Evolutionary conservation across 2,888 invertebrate genomes (phyloP), one percentile per base, ranked within the genome.

Genomic region (Diabrotica balteata): DNA sequence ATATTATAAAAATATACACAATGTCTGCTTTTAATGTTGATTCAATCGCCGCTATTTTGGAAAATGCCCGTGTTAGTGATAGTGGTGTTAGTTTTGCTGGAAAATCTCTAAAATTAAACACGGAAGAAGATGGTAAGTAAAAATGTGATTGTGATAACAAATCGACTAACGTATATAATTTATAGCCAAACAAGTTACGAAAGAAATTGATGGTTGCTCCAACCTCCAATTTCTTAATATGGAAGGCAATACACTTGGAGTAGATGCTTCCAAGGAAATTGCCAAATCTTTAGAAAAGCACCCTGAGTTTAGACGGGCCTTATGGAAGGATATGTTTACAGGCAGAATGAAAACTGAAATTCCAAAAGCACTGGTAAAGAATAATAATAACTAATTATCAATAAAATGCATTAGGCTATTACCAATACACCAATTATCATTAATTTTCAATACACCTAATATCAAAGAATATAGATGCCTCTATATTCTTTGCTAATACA

Each of bases 301-400:
- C 76, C 91, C 93, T 0, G 92, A 94, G 80, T 88, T 95, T 71
- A 87, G 91, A 72, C 89, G 91, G 79, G 97, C 97, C 0, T 84
- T 94, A 63, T 98, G 97, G 94, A 96, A 96, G 69, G 98, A 99
- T 80, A 91, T 99, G 89, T 99, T 99, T 82, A 98, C 98, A 0
- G 95, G 98, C 0, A 87, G 99, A 59, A 89, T 96, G 85, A 98
- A 97, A 84, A 89, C 93, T 0, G 98, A 99, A 86, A 98, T 99
- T 79, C 98, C 98, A 0, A 88, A 90, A 51, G 96, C 98, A 7
- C 83, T 99, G 82, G 93, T 93, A 83, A 85, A 55, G 32, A 32
- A 32, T 32, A 32, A 32, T 32, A 32, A 32, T 2, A 32, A 32
- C 32, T 32, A 32, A 17, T 17, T 17, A 17, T n/a, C n/a, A n/a